A percentile compares a stretch with the other conserved stretches of the same genome.
These are phyloP conservation scores for Dicrurus megarhynchus DNA, from an alignment of 2,113 vertebrate genomes.

Conservation along the genomic window DNA sequence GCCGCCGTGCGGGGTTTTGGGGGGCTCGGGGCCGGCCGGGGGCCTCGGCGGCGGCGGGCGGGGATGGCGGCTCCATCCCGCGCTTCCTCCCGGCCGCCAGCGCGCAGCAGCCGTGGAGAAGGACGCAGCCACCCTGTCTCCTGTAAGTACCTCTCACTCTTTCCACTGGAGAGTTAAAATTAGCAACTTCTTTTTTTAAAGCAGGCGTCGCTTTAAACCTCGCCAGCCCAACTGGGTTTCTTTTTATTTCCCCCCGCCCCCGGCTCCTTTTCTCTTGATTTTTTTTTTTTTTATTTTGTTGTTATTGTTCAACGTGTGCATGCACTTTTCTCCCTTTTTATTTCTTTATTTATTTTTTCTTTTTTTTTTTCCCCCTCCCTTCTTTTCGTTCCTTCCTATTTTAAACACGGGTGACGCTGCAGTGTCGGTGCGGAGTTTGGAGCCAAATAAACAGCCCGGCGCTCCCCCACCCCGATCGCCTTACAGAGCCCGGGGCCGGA, in stretches of 20 bases:
- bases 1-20: not conserved
- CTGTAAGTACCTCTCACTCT: slow-evolving; percentile 59
- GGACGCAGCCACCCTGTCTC: slow-evolving; percentile 38
- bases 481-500: not conserved
- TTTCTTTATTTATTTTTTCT: not conserved
- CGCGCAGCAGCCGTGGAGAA: not conserved
- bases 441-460: not conserved
- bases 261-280: not conserved
- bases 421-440: not conserved
- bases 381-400: not conserved
- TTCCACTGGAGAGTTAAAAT: slow-evolving; percentile 67
- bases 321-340: not conserved
- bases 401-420: not conserved
- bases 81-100: not conserved
- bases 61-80: not conserved
- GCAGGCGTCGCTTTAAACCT: slow-evolving; percentile 12
- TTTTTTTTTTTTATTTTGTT: not conserved
- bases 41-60: not conserved
- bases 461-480: not conserved
- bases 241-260: not conserved
- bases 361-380: too few species aligned
- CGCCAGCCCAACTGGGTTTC: slow-evolving; percentile 14
- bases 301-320: not conserved
- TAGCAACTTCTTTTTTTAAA: slow-evolving; percentile 49
- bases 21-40: not conserved